Conservation (phyloP, 2,113 vertebrate genomes). For the Recurvirostra avosetta region DNA sequence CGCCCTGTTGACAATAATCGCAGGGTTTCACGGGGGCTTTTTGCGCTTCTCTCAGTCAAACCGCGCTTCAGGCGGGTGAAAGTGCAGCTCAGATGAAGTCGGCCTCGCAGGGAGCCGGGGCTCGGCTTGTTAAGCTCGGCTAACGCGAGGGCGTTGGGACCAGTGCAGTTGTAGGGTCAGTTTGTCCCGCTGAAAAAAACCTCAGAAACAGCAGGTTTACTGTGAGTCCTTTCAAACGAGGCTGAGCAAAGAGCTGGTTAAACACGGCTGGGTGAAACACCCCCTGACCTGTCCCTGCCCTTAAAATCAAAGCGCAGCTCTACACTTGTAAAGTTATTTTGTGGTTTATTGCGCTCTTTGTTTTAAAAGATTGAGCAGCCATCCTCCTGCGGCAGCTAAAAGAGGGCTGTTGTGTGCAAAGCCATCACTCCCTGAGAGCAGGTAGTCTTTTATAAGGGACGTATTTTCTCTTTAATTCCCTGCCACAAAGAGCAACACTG, state of each 20-base stretch:
- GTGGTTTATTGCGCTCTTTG: background rate
- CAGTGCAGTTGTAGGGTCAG: background rate
- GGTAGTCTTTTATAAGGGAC: background rate
- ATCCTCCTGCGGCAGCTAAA: background rate
- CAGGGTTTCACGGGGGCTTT: background rate
- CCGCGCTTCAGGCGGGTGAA: background rate
- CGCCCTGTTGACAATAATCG: background rate
- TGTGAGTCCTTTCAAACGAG: background rate
- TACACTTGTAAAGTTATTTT: background rate
- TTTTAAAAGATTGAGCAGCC: background rate
- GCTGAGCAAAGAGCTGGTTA: background rate
- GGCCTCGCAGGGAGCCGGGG: background rate
- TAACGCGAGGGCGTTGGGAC: accelerated
- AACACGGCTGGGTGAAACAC: background rate
- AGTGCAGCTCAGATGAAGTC: background rate
- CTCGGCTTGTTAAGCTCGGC: background rate
- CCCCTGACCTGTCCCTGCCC: background rate
- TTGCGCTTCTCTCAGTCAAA: background rate
- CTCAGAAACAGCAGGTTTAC: background rate
- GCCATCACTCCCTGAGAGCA: background rate
- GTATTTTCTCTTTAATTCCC: background rate
- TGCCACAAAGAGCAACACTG: background rate
- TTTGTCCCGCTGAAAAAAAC: background rate
- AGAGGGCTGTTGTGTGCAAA: background rate
- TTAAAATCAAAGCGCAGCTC: background rate